Evolutionary conservation across 2,797 vertebrate genomes (phyloP).

Genomic region (Leuciscus waleckii): DNA sequence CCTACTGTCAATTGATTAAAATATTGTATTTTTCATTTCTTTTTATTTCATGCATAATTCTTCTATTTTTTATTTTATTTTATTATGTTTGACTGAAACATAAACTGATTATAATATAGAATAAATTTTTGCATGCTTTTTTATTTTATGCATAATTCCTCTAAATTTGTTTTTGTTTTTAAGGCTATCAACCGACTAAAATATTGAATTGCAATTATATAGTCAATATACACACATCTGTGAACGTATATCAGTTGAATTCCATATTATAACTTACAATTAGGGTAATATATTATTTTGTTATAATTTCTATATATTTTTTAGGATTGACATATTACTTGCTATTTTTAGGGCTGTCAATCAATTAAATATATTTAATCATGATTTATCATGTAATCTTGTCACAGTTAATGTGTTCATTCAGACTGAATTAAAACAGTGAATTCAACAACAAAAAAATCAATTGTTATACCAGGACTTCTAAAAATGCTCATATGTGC

Average conservation of each 20-base stretch:
- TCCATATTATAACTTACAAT: background rate
- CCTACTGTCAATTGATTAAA: background rate
- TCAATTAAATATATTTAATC: background rate
- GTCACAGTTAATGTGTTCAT: background rate
- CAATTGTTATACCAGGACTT: background rate
- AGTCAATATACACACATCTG: background rate
- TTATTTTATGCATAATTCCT: background rate
- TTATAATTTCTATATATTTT: background rate
- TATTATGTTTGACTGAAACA: background rate
- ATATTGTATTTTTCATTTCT: background rate
- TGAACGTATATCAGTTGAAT: background rate
- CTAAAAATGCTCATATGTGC: background rate
- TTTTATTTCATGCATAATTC: background rate
- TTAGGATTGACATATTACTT: background rate
- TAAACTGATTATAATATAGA: background rate
- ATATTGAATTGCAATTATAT: background rate
- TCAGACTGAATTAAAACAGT: background rate
- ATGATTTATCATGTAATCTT: background rate
- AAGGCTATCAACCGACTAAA: background rate
- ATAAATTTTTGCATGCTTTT: background rate
- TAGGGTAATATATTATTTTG: background rate
- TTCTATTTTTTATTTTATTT: background rate
- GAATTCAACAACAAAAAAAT: background rate
- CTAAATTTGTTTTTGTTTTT: background rate
- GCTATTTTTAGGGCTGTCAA: background rate